Conservation (phyloP, 2,113 vertebrate species). For the Dolichallabes microphthalmus region DNA sequence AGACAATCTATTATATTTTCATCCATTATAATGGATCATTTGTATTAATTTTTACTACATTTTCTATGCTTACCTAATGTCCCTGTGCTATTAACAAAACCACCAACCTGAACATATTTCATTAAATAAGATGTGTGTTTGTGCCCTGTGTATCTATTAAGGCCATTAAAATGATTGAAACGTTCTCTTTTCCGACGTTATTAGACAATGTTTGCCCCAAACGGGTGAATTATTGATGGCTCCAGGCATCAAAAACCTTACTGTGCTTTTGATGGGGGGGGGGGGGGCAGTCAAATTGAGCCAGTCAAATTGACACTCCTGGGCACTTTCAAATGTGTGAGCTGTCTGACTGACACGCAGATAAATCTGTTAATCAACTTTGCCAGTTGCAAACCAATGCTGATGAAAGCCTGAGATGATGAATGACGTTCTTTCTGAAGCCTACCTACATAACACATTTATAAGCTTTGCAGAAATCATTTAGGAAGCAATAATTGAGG, state of each 20-base stretch:
- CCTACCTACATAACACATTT: neutral
- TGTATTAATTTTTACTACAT: neutral
- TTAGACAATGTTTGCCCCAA: neutral
- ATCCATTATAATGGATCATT: neutral
- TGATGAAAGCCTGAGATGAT: slow-evolving; percentile 59
- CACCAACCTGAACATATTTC: neutral
- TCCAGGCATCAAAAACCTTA: neutral
- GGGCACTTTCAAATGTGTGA: neutral
- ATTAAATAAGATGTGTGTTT: neutral
- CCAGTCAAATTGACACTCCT: slow-evolving; percentile 6
- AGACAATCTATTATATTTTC: neutral
- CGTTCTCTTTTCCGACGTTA: neutral
- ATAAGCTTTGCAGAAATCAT: neutral
- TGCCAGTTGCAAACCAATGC: slow-evolving; percentile 27
- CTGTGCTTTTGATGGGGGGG: neutral
- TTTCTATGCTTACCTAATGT: neutral
- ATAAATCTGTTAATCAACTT: neutral
- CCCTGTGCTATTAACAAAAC: neutral
- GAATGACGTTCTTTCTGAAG: slow-evolving; percentile 11
- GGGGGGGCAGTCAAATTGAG: neutral
- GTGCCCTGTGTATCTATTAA: neutral
- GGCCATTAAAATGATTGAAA: neutral
- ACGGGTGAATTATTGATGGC: neutral
- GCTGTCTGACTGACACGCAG: neutral
- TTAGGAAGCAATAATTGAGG: neutral